Evolutionary conservation across 2,113 vertebrate species (phyloP).

Genomic region (Aspidoscelis tigris): DNA sequence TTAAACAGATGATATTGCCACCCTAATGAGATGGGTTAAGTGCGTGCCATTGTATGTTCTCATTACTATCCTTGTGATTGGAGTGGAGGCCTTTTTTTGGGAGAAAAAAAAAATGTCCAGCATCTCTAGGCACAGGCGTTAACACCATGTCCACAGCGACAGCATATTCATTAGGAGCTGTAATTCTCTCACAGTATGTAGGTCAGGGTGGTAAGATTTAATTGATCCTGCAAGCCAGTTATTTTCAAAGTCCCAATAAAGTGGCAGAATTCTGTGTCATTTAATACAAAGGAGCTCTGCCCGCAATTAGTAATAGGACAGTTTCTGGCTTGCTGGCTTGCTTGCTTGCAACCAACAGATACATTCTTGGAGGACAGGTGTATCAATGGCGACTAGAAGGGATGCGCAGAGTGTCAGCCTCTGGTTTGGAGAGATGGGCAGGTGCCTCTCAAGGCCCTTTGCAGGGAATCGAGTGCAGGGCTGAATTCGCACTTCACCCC

Average conservation of each 20-base stretch:
- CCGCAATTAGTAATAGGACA: neutral
- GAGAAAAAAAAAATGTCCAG: neutral
- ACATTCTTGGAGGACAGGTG: no score
- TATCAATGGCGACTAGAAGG: no score
- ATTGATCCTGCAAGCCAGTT: neutral
- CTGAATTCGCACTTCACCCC: no score
- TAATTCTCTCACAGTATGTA: neutral
- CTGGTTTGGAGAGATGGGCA: no score
- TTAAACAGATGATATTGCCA: neutral
- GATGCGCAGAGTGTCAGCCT: no score
- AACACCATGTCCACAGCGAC: neutral
- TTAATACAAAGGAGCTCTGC: neutral
- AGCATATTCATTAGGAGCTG: rapidly evolving
- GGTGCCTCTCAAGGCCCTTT: no score
- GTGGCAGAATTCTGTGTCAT: neutral
- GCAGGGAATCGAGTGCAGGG: no score
- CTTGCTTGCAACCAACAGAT: no score
- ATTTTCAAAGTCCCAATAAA: neutral
- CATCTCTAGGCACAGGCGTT: neutral
- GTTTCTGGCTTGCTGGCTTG: neutral
- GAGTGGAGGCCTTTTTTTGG: neutral
- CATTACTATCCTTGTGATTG: neutral
- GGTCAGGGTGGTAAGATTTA: neutral
- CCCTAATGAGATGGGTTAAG: neutral
- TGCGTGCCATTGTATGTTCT: neutral